These are phyloP conservation scores for Leptinotarsa defecta DNA, from an alignment of 1,140 invertebrate species.

Conservation along the genomic window DNA sequence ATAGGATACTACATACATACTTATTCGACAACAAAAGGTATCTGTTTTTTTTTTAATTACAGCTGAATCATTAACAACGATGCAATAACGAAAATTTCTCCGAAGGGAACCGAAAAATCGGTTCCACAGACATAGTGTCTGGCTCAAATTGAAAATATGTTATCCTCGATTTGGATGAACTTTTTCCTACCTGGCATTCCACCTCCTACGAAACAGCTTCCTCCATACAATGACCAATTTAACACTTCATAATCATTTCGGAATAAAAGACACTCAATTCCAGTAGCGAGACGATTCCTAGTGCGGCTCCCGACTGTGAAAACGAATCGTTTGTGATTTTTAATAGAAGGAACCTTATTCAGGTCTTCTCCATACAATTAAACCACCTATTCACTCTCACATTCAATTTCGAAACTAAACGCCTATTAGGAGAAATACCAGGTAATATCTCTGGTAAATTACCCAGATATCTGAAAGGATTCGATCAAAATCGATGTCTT, in stretches of 20 bases:
- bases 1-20: too few relatives aligned
- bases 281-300: conserved; percentile 30
- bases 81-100: too few relatives aligned
- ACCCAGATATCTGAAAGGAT: conserved; percentile 21
- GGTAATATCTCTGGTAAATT: background rate
- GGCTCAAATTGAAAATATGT: too few relatives aligned
- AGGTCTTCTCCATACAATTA: conserved; percentile 19
- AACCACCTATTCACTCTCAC: conserved; percentile 32
- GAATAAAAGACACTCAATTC: conserved; percentile 32
- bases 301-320: conserved; percentile 25
- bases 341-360: conserved; percentile 23
- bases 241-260: background rate
- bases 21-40: too few relatives aligned
- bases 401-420: conserved; percentile 31
- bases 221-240: background rate
- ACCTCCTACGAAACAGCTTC: background rate
- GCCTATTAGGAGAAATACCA: conserved; percentile 22
- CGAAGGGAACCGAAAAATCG: too few relatives aligned
- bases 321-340: conserved; percentile 37
- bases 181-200: background rate
- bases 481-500: background rate
- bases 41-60: too few relatives aligned
- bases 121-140: too few relatives aligned
- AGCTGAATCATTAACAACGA: too few relatives aligned
- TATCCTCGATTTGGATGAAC: too few relatives aligned